Conservation (phyloP, 1,140 invertebrate species). For the Meloidogyne floridensis region DNA sequence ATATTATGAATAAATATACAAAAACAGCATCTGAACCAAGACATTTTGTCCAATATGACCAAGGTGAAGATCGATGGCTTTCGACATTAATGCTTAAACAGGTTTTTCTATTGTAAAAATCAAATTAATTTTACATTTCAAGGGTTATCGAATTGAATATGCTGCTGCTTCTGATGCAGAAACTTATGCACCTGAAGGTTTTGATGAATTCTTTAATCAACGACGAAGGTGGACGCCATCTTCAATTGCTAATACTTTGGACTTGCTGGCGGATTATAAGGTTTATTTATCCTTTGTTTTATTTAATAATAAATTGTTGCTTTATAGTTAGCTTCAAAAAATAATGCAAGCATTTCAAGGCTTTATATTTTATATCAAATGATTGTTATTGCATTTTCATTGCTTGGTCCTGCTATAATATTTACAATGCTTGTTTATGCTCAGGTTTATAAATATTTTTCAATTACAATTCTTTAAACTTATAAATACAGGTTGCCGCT, state of each 20-base stretch:
- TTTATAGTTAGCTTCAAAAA: constrained; percentile 85
- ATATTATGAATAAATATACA: constrained; percentile 79
- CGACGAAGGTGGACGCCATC: constrained; percentile 92
- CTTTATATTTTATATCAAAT: constrained; percentile 94
- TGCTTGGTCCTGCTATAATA: constrained; percentile 84
- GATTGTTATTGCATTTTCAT: constrained; percentile 93
- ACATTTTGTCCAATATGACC: constrained; percentile 98
- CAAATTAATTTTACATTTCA: constrained; percentile 71
- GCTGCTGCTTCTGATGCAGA: constrained; percentile 96
- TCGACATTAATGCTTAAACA: constrained; percentile 61
- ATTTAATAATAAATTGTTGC: constrained; percentile 60
- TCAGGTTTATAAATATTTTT: constrained; percentile 42
- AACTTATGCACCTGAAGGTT: constrained; percentile 90
- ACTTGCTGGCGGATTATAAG: constrained; percentile 78
- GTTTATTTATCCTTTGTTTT: constrained; percentile 32
- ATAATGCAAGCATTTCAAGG: constrained; percentile 94
- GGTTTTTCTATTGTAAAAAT: constrained; percentile 11
- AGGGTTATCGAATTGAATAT: constrained; percentile 96
- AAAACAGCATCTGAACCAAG: constrained; percentile 86
- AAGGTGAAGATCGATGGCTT: constrained; percentile 71
- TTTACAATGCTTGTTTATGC: constrained; percentile 79
- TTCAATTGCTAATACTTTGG: constrained; percentile 95
- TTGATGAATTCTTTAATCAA: constrained; percentile 95
- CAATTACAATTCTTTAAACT: neutral
- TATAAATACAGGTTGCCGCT: constrained; percentile 49